A percentile compares a stretch with the other conserved stretches of the same genome.
Evolutionary conservation across 2,888 invertebrate genomes (phyloP).

Genomic region (Conops quadrifasciatus): DNA sequence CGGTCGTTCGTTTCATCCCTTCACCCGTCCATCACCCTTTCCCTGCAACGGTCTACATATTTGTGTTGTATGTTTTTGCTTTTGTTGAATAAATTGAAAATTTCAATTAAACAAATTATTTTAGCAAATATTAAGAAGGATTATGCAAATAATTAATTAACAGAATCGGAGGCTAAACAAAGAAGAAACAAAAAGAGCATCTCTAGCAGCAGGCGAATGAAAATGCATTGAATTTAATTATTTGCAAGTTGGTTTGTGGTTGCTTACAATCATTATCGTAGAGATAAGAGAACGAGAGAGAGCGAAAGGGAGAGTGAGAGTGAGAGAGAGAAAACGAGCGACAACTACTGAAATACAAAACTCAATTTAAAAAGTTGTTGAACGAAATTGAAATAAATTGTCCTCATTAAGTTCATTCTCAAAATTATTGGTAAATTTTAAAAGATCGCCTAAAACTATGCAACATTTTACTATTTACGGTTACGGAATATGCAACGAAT

Average conservation of each 20-base stretch:
- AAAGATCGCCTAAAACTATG: neutral
- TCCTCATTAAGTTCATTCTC: no score
- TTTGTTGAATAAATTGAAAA: conserved; percentile 28
- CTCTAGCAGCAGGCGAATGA: neutral
- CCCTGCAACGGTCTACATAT: neutral
- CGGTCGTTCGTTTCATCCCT: neutral
- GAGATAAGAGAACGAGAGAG: no score
- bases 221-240: conserved; percentile 13
- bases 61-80: neutral
- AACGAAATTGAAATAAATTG: no score
- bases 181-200: neutral
- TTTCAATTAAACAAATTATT: conserved; percentile 32
- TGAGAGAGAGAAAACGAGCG: no score
- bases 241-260: conserved; percentile 11
- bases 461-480: neutral
- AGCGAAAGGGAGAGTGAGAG: neutral
- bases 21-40: neutral
- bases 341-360: no score
- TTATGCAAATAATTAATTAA: conserved; percentile 34
- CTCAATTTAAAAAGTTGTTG: no score
- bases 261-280: no score
- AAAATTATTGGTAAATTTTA: no score
- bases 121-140: conserved; percentile 26
- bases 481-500: no score
- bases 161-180: neutral